These are phyloP conservation scores for Drosophila hamatofila DNA, from an alignment of 2,888 invertebrate species.

Conservation along the genomic window DNA sequence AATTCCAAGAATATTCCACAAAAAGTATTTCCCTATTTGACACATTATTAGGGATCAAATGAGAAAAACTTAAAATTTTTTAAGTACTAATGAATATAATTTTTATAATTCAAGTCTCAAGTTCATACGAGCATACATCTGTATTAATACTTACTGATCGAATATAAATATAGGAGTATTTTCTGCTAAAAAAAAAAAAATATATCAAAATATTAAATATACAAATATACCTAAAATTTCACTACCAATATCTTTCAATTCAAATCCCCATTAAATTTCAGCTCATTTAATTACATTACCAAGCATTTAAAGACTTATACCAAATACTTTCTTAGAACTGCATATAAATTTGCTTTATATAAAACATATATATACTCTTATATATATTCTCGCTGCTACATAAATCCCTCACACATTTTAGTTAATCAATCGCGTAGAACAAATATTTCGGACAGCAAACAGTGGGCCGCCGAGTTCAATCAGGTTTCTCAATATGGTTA, in stretches of 20 bases:
- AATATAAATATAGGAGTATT: no score
- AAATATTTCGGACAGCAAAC: constrained; percentile 10
- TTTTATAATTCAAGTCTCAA: no score
- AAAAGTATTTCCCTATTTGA: no score
- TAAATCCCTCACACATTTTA: not conserved
- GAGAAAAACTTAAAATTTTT: no score
- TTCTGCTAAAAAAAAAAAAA: no score
- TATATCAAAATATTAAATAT: no score
- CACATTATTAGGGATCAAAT: no score
- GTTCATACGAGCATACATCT: no score
- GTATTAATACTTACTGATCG: no score
- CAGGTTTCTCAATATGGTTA: constrained; percentile 27
- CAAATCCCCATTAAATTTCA: not conserved
- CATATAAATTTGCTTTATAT: not conserved
- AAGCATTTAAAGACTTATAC: not conserved
- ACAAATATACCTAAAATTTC: no score
- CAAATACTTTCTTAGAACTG: not conserved
- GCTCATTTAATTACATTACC: not conserved
- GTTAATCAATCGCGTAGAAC: constrained; percentile 42
- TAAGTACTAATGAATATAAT: no score
- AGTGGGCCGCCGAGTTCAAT: constrained; percentile 29
- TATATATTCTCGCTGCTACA: not conserved
- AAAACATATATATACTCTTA: not conserved
- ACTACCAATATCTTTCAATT: not conserved
- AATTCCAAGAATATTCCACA: no score